Conservation (phyloP, 2,113 vertebrate species). For the Pteronura brasiliensis region DNA sequence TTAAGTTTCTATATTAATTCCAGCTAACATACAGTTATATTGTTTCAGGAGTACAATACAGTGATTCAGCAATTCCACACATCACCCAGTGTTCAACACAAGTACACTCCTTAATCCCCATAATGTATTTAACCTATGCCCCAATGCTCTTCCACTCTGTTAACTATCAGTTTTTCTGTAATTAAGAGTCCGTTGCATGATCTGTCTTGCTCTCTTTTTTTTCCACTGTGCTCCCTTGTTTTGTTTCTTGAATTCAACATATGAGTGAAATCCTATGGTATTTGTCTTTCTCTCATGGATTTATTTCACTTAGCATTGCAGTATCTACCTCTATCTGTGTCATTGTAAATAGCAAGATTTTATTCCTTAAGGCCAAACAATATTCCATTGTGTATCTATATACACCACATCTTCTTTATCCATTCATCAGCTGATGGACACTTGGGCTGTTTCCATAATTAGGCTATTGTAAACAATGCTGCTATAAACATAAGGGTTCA, state of each 20-base stretch:
- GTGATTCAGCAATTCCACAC: not conserved
- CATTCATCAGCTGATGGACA: too few relatives aligned
- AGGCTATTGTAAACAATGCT: too few relatives aligned
- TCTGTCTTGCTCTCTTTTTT: not conserved
- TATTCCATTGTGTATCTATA: too few relatives aligned
- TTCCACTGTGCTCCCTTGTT: not conserved
- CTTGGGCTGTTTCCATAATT: too few relatives aligned
- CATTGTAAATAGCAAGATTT: too few relatives aligned
- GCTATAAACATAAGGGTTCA: too few relatives aligned
- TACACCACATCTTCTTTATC: too few relatives aligned
- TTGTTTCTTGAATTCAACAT: not conserved
- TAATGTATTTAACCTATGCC: not conserved
- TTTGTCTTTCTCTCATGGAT: not conserved
- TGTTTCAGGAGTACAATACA: not conserved
- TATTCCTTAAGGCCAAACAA: too few relatives aligned
- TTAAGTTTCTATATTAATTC: not conserved
- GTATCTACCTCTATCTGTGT: too few relatives aligned
- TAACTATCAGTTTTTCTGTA: not conserved
- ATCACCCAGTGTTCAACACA: not conserved
- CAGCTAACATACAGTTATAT: not conserved
- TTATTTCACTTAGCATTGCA: too few relatives aligned
- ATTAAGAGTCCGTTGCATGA: not conserved
- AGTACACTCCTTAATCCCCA: not conserved
- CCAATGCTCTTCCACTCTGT: not conserved
- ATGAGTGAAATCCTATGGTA: not conserved